phyloP scores from a whole-genome alignment of 2,113 vertebrate genomes.

The Tachycineta bicolor region DNA sequence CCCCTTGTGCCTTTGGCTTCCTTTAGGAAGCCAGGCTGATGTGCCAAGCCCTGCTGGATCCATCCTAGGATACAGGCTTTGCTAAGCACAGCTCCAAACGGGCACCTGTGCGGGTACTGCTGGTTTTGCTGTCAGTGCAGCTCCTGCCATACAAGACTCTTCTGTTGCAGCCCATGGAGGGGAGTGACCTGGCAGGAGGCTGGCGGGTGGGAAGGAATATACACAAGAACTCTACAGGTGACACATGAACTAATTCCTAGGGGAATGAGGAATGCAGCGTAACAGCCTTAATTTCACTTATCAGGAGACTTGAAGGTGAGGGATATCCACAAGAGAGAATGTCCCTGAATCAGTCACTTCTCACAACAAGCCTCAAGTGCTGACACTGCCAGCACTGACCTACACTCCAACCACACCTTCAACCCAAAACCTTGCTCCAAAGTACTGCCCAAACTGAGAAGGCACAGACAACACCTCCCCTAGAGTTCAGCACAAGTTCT shows the following conservation, averaged over 20 bases:
- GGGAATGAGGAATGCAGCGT: neutral
- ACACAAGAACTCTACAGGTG: neutral
- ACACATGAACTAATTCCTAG: neutral
- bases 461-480: neutral
- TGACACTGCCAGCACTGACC: neutral
- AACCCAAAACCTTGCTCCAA: neutral
- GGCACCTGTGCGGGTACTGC: neutral
- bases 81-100: neutral
- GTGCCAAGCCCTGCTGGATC: neutral
- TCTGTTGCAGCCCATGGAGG: fast-evolving
- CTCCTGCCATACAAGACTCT: neutral
- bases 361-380: neutral
- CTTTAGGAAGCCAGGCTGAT: neutral
- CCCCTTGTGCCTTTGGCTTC: neutral
- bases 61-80: neutral
- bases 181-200: neutral
- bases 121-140: neutral
- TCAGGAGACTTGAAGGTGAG: neutral
- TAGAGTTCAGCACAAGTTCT: neutral
- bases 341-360: neutral
- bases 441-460: neutral
- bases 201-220: neutral
- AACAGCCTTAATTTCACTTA: neutral
- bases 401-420: neutral
- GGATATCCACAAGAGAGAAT: neutral